These are phyloP conservation scores for Cottus gobio DNA, from an alignment of 2,113 vertebrate genomes.

Conservation along the genomic window DNA sequence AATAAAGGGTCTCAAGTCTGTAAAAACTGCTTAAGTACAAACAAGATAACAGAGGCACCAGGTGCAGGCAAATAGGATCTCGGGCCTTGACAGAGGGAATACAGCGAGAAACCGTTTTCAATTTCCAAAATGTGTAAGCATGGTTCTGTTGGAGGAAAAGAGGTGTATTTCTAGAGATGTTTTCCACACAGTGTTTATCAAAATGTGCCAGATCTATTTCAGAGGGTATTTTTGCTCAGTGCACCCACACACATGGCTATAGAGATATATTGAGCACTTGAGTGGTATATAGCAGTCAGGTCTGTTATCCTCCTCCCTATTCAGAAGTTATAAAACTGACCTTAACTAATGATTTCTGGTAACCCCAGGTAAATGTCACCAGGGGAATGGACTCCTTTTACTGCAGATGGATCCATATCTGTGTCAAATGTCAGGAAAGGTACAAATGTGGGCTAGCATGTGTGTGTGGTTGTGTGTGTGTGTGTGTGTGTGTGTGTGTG, in stretches of 20 bases:
- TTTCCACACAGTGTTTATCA: slow-evolving; percentile 18
- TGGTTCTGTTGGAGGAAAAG: slow-evolving; percentile 25
- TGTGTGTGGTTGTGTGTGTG: background rate
- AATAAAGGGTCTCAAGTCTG: slow-evolving; percentile 55
- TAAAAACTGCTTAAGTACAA: slow-evolving; percentile 48
- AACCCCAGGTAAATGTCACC: slow-evolving; percentile 72
- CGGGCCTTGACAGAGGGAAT: slow-evolving; percentile 24
- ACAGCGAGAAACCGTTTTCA: slow-evolving; percentile 26
- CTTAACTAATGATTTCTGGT: slow-evolving; percentile 64
- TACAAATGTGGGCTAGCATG: slow-evolving; percentile 19
- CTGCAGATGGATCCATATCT: slow-evolving; percentile 63
- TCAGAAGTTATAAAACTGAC: slow-evolving; percentile 62
- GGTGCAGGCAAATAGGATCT: slow-evolving; percentile 46
- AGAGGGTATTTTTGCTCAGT: slow-evolving; percentile 21
- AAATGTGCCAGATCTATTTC: slow-evolving; percentile 42
- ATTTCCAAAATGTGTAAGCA: slow-evolving; percentile 22
- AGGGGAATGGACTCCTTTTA: slow-evolving; percentile 52
- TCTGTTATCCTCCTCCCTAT: slow-evolving; percentile 20
- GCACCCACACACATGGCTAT: slow-evolving; percentile 12
- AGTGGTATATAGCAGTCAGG: slow-evolving; percentile 35
- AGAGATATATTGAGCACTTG: background rate
- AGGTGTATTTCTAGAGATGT: slow-evolving; percentile 13
- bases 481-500: background rate
- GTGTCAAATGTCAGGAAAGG: slow-evolving; percentile 70
- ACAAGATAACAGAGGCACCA: slow-evolving; percentile 49